phyloP scores from a whole-genome alignment of 2,797 vertebrate species.

The Alfaro cultratus region DNA sequence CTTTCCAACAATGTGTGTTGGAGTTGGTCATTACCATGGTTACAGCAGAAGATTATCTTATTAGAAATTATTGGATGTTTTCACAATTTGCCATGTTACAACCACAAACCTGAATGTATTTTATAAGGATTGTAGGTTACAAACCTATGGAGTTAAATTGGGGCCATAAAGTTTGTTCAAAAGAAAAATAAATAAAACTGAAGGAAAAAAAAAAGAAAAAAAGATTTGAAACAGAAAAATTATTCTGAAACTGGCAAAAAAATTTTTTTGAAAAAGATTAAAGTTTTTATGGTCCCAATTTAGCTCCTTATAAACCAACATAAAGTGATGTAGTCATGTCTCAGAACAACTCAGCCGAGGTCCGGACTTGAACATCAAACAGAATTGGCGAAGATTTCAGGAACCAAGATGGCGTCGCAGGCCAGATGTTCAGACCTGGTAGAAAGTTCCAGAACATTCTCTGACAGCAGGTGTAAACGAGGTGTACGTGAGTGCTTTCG shows the following conservation, averaged over 20 bases:
- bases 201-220: too few species aligned
- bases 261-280: too few species aligned
- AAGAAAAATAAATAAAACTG: too few species aligned
- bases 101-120: neutral
- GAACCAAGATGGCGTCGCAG: neutral
- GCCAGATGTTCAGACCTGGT: neutral
- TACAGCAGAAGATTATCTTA: neutral
- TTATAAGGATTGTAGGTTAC: neutral
- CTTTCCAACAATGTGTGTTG: neutral
- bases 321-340: too few species aligned
- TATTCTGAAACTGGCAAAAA: too few species aligned
- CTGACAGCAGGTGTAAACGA: too few species aligned
- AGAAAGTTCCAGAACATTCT: neutral
- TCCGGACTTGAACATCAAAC: neutral
- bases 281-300: too few species aligned
- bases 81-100: neutral
- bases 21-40: neutral
- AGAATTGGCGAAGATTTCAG: neutral
- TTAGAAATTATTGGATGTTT: neutral
- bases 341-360: neutral
- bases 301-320: too few species aligned
- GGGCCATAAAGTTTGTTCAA: too few species aligned
- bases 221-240: too few species aligned
- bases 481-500: too few species aligned
- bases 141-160: neutral